Evolutionary conservation across 1,140 invertebrate species (phyloP).

Genomic region (Nymphalis io): DNA sequence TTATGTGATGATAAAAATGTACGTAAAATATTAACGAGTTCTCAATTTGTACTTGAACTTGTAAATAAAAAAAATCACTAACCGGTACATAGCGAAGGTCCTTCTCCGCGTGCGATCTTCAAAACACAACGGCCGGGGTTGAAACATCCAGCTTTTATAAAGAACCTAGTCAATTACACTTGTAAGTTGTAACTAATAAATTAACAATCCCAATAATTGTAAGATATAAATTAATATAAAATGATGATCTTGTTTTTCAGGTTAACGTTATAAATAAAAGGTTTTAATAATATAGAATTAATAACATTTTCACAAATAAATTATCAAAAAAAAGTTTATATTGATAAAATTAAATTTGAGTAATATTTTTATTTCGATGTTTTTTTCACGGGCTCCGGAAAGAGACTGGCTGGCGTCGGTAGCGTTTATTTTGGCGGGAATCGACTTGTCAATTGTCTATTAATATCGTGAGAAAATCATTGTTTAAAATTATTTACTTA

Average conservation of each 20-base stretch:
- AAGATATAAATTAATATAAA: slow-evolving; percentile 6
- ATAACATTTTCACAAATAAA: not conserved
- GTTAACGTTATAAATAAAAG: no score
- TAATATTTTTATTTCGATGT: slow-evolving; percentile 6
- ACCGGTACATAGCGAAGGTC: slow-evolving; percentile 58
- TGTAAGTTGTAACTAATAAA: slow-evolving; percentile 7
- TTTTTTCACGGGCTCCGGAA: slow-evolving; percentile 32
- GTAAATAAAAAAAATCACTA: slow-evolving; percentile 50
- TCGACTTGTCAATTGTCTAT: slow-evolving; percentile 7
- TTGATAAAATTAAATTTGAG: not conserved
- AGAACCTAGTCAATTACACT: slow-evolving; percentile 48
- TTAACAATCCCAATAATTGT: slow-evolving; percentile 2
- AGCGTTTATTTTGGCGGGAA: slow-evolving; percentile 2
- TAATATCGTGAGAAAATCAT: slow-evolving; percentile 18
- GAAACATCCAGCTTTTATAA: slow-evolving; percentile 53
- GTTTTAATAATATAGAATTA: not conserved
- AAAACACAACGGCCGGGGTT: slow-evolving; percentile 43
- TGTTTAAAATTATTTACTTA: slow-evolving; percentile 19
- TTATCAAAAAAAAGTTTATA: not conserved
- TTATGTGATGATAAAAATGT: not conserved
- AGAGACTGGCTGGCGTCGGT: slow-evolving; percentile 26
- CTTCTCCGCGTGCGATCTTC: slow-evolving; percentile 42
- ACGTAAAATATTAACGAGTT: not conserved
- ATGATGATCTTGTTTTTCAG: no score
- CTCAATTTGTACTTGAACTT: slow-evolving; percentile 13